phyloP scores from a whole-genome alignment of 2,797 vertebrate genomes.

The Sardinella longiceps region DNA sequence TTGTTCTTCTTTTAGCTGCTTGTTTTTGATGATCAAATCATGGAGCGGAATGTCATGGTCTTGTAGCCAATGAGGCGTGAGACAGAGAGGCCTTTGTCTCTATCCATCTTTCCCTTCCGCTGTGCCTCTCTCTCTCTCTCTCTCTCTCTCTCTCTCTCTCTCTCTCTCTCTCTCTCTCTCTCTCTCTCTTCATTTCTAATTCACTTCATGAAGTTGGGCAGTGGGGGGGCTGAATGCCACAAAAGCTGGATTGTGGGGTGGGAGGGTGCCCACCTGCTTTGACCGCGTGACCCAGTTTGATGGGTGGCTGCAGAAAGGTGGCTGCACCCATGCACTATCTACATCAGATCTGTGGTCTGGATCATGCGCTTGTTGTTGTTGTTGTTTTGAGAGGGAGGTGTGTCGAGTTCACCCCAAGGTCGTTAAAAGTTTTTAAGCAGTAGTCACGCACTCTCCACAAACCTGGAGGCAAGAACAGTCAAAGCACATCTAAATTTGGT shows the following conservation, averaged over 20 bases:
- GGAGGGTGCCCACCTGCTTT: constrained; percentile 31
- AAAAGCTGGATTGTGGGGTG: constrained; percentile 41
- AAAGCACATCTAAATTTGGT: not conserved
- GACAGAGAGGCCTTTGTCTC: constrained; percentile 49
- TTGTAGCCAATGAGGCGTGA: constrained; percentile 27
- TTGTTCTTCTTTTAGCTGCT: constrained; percentile 14
- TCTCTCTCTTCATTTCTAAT: not conserved
- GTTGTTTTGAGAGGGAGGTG: not conserved
- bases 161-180: constrained; percentile 20
- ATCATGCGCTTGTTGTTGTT: constrained; percentile 20
- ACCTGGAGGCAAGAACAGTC: not conserved
- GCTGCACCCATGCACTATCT: not conserved
- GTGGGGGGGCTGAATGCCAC: constrained; percentile 29
- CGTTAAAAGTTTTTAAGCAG: not conserved
- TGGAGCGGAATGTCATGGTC: constrained; percentile 34
- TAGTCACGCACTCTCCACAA: not conserved
- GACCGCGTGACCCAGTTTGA: constrained; percentile 36
- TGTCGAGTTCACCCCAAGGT: constrained; percentile 2
- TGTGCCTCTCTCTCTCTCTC: not conserved
- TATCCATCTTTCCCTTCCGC: not conserved
- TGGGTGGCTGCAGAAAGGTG: not conserved
- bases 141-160: not conserved
- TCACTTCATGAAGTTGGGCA: not conserved
- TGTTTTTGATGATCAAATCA: constrained; percentile 40
- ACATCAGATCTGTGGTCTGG: constrained; percentile 20